Evolutionary conservation across 1,140 invertebrate species (phyloP).

Genomic region (Drosophila paulistorum): DNA sequence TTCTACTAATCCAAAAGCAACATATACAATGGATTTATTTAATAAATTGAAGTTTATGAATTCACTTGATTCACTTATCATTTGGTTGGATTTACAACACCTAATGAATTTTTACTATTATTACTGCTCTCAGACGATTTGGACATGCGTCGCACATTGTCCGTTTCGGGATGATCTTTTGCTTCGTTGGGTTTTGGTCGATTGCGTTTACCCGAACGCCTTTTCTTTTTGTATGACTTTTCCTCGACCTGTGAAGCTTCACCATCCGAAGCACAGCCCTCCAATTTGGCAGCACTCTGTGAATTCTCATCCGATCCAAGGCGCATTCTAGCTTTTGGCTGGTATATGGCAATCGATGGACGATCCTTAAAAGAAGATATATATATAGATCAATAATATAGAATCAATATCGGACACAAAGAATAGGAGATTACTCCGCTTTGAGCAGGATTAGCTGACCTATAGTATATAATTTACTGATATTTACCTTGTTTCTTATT

Average conservation of each 20-base stretch:
- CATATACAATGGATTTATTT: conserved; percentile 23
- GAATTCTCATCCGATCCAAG: conserved; percentile 52
- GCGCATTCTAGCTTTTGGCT: conserved; percentile 66
- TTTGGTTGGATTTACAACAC: conserved; percentile 28
- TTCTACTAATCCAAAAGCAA: conserved; percentile 53
- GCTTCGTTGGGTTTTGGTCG: conserved; percentile 40
- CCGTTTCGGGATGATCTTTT: conserved; percentile 29
- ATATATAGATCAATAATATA: neutral
- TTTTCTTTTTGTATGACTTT: conserved; percentile 39
- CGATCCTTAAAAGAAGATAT: conserved; percentile 70
- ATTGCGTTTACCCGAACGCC: conserved; percentile 52
- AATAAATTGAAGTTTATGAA: conserved; percentile 26
- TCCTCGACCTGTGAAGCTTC: conserved; percentile 33
- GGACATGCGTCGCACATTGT: conserved; percentile 34
- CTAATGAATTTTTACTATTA: conserved; percentile 42
- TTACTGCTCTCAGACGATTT: conserved; percentile 64
- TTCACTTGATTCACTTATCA: conserved; percentile 21
- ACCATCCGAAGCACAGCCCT: conserved; percentile 11
- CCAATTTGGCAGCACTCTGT: conserved; percentile 23
- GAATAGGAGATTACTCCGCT: too few relatives aligned
- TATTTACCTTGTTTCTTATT: conserved; percentile 83
- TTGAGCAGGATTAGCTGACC: too few relatives aligned
- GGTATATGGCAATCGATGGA: conserved; percentile 79
- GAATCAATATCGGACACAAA: too few relatives aligned
- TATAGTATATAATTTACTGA: neutral